These are phyloP conservation scores for Apeira syringaria DNA, from an alignment of 2,888 invertebrate genomes.

Conservation along the genomic window DNA sequence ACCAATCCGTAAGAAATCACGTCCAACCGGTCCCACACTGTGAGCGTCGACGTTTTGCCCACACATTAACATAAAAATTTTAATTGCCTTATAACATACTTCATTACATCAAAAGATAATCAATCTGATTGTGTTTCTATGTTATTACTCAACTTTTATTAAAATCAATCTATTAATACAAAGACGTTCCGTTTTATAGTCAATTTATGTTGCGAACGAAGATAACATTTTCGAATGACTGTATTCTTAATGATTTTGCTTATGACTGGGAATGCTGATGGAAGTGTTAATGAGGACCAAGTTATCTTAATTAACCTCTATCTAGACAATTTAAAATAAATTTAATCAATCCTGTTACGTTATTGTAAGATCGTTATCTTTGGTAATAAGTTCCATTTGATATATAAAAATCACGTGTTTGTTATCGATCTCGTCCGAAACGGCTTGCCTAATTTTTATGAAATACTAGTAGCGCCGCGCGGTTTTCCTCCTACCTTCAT, in stretches of 20 bases:
- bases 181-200: constrained; percentile 42
- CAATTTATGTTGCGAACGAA: constrained; percentile 43
- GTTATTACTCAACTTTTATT: constrained; percentile 33
- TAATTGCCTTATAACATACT: constrained; percentile 60
- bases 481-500: no score
- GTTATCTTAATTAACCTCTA: constrained; percentile 17
- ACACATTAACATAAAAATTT: constrained; percentile 73
- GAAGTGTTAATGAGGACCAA: constrained; percentile 37
- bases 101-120: constrained; percentile 50
- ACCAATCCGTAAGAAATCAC: constrained; percentile 46
- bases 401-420: no score
- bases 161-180: constrained; percentile 35
- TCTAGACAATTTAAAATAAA: neutral
- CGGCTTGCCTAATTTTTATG: no score
- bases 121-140: constrained; percentile 41
- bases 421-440: no score
- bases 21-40: constrained; percentile 52
- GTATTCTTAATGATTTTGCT: constrained; percentile 14
- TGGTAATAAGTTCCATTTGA: no score
- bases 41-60: constrained; percentile 35
- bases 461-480: no score
- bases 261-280: constrained; percentile 40
- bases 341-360: neutral
- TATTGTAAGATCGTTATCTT: no score
- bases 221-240: constrained; percentile 38